phyloP scores from a whole-genome alignment of 2,888 invertebrate genomes.

The Nephrocerus scutellatus region DNA sequence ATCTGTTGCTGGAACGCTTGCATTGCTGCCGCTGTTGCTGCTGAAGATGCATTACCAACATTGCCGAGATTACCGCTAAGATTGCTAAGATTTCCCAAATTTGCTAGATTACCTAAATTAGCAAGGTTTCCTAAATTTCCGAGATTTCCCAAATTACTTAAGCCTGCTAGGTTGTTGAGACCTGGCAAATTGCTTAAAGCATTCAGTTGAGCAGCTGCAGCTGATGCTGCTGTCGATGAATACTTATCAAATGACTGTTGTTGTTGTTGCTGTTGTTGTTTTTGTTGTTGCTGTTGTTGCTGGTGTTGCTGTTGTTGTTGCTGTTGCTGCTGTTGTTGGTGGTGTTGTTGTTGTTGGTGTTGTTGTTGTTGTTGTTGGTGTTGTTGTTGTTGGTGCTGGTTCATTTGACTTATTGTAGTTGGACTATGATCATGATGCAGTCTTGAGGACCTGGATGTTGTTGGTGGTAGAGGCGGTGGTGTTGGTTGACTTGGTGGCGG shows the following conservation, averaged over 20 bases:
- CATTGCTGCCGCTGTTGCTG: constrained; percentile 63
- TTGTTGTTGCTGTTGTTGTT: constrained; percentile 36
- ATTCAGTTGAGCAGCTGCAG: constrained; percentile 46
- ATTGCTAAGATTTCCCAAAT: constrained; percentile 39
- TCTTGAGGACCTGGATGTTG: constrained; percentile 39
- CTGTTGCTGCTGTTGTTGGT: constrained; percentile 28
- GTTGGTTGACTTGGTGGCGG: constrained; percentile 50
- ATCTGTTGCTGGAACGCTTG: constrained; percentile 80
- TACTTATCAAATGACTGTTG: constrained; percentile 41
- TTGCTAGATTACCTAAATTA: constrained; percentile 40
- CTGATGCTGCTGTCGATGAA: constrained; percentile 50
- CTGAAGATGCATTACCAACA: constrained; percentile 42
- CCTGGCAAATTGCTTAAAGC: constrained; percentile 42
- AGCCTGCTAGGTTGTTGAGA: constrained; percentile 38
- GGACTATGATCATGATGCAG: constrained; percentile 38
- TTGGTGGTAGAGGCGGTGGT: constrained; percentile 36
- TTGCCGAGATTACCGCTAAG: constrained; percentile 36
- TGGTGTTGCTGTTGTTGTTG: constrained; percentile 28
- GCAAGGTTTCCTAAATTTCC: constrained; percentile 31
- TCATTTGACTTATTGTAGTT: constrained; percentile 38
- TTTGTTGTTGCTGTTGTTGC: constrained; percentile 44
- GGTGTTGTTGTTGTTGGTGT: constrained; percentile 38
- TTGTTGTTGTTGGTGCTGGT: constrained; percentile 29
- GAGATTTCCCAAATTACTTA: constrained; percentile 35
- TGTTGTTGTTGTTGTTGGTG: constrained; percentile 31